Evolutionary conservation across 2,797 vertebrate genomes (phyloP), one percentile per base, ranked within the genome.

Genomic region (Spea hammondii): DNA sequence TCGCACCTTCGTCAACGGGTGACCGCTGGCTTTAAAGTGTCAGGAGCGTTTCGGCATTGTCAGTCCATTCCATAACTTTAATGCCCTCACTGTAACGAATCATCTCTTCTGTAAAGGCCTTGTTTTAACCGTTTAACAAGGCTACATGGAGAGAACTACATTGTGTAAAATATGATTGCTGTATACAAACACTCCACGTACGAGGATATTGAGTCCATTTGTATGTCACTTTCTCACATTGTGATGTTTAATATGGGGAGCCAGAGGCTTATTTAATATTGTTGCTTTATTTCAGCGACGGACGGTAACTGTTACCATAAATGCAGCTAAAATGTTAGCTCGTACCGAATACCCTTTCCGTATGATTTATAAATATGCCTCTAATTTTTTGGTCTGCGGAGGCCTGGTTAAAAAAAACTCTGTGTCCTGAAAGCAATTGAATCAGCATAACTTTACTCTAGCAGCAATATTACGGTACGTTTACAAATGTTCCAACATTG

Each of bases 401-500:
- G n/a, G 12, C 5, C n/a, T 17, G 32, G 59, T 32, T 6, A 17
- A 17, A 32, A 32, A 3, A 46, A 17, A 64, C 32, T 8, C 4
- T 17, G 6, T 62, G 9, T 62, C 55, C 54, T 49, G 13, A 45
- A 62, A 73, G 57, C 32, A 73, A 73, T 62, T 60, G 12, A 49
- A 73, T 62, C 11, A 47, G 6, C 44, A 13, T 10, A 67, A 14
- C 13, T 66, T 79, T 59, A 78, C 60, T 55, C 47, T 65, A 46
- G 53, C 6, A 47, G 54, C n/a, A 49, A 46, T 68, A 51, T 51
- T 47, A 45, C 17, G 17, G 17, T 17, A 17, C 14, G 44, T 45
- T 68, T 73, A 51, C 70, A 68, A 8, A 66, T 62, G 8, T 69
- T 74, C 54, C 46, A 49, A 44, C 47, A 12, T 67, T 47, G 50